Percentiles rank a stretch among this genome's conserved stretches.
phyloP scores from a whole-genome alignment of 2,797 vertebrate species.

The Tachyglossus aculeatus region DNA sequence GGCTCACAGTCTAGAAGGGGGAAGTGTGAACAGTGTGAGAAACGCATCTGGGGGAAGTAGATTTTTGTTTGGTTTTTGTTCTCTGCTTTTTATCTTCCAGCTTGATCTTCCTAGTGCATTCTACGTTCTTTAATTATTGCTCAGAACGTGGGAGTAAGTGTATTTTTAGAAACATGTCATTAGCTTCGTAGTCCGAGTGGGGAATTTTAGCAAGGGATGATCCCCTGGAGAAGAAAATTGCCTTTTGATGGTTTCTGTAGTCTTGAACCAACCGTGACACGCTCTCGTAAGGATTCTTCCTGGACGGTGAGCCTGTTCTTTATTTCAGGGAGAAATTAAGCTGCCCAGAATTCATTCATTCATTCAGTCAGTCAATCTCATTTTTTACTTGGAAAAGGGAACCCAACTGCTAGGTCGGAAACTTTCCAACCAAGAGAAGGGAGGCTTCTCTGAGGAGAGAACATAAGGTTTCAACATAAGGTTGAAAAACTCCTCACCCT shows the following conservation, averaged over 20 bases:
- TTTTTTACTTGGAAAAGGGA: too few relatives aligned
- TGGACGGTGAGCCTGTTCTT: not conserved
- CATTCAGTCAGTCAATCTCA: not conserved
- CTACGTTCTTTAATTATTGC: not conserved
- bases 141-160: not conserved
- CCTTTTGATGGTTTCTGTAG: not conserved
- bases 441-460: too few relatives aligned
- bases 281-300: conserved; percentile 4
- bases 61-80: too few relatives aligned
- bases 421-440: too few relatives aligned
- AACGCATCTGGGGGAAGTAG: too few relatives aligned
- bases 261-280: not conserved
- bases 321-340: conserved; percentile 11
- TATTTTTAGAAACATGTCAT: conserved; percentile 3
- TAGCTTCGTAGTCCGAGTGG: conserved; percentile 12
- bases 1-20: too few relatives aligned
- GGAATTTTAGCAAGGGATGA: not conserved
- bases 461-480: too few relatives aligned
- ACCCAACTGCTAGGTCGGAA: too few relatives aligned
- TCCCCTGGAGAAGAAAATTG: conserved; percentile 15
- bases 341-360: conserved; percentile 6
- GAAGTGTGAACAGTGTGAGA: too few relatives aligned
- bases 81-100: not conserved
- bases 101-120: not conserved
- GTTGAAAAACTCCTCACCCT: too few relatives aligned